phyloP scores from a whole-genome alignment of 2,797 vertebrate species.

The Rhinophrynus dorsalis region DNA sequence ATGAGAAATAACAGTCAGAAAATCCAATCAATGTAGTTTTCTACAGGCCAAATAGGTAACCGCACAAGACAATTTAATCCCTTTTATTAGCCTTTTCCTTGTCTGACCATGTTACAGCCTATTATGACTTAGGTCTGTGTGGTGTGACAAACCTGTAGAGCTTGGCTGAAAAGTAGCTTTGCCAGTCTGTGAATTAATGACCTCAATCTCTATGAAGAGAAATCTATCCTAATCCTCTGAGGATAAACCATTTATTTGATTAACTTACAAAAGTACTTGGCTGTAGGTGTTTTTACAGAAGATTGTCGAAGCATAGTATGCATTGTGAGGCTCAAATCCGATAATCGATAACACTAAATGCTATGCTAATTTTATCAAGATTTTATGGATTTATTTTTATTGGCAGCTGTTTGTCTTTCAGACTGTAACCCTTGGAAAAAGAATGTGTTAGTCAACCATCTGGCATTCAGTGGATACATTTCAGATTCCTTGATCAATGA shows the following conservation, averaged over 20 bases:
- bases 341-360: not conserved
- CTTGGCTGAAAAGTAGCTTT: conserved; percentile 34
- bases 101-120: not conserved
- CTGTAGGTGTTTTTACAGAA: conserved; percentile 31
- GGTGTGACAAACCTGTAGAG: conserved; percentile 10
- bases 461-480: too few species aligned
- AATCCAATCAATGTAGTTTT: not conserved
- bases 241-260: conserved; percentile 49
- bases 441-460: too few species aligned
- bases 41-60: too few species aligned
- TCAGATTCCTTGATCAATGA: too few species aligned
- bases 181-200: conserved; percentile 36
- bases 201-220: conserved; percentile 47
- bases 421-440: too few species aligned
- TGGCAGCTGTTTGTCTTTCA: too few species aligned
- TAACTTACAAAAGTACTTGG: conserved; percentile 50
- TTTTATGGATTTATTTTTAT: too few species aligned
- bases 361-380: too few species aligned
- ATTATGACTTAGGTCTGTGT: not conserved
- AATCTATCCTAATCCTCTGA: conserved; percentile 46
- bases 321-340: not conserved
- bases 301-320: not conserved
- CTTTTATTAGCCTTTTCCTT: not conserved
- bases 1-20: not conserved
- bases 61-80: not conserved